phyloP scores from a whole-genome alignment of 2,113 vertebrate species.

The Nerophis lumbriciformis region DNA sequence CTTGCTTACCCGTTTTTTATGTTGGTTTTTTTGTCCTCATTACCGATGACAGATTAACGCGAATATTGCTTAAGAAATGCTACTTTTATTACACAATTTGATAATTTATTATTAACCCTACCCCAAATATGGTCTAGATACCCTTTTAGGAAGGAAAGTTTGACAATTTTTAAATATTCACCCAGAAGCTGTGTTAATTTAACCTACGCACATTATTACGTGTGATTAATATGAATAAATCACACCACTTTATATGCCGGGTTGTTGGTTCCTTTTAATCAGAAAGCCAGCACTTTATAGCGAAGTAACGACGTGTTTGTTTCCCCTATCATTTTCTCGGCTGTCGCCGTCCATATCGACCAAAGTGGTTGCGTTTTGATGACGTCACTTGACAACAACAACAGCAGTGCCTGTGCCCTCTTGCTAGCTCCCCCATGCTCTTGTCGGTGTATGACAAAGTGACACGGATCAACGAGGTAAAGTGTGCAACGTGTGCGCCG shows the following conservation, averaged over 20 bases:
- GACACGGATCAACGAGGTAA: constrained; percentile 3
- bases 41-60: no score
- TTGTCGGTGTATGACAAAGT: background rate
- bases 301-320: background rate
- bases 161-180: no score
- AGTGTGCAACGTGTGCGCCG: background rate
- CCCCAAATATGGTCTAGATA: no score
- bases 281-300: background rate
- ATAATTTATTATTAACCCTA: no score
- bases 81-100: no score
- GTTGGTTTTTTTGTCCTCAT: no score
- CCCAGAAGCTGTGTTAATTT: no score
- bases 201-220: no score
- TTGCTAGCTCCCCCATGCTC: background rate
- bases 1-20: no score
- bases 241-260: background rate
- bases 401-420: background rate
- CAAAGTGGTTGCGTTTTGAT: background rate
- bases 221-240: background rate
- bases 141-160: no score
- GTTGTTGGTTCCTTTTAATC: background rate
- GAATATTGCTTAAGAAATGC: no score
- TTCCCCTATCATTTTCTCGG: background rate
- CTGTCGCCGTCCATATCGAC: background rate
- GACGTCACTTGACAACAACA: background rate